Conservation (phyloP, 2,797 vertebrate species). For the Falco columbarius region DNA sequence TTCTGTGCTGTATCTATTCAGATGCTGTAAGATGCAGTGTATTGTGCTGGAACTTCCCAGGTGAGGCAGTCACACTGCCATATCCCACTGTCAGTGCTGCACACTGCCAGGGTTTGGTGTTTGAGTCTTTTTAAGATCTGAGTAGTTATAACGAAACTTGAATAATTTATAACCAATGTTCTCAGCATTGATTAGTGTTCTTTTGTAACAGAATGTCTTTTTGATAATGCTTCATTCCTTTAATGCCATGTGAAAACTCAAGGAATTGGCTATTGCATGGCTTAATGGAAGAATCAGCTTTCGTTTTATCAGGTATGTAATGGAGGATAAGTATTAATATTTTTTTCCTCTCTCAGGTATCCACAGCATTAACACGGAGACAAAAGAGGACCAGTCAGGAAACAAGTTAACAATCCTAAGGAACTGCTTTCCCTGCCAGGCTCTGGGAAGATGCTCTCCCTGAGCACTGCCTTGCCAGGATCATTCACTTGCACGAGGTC, state of each 20-base stretch:
- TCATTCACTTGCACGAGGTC: not conserved
- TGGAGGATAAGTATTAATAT: not conserved
- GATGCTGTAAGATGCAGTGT: not conserved
- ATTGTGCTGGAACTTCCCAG: conserved; percentile 38
- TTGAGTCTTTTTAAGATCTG: conserved; percentile 65
- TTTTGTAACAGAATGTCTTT: conserved; percentile 71
- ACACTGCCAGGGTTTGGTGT: not conserved
- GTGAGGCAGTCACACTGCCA: conserved; percentile 8
- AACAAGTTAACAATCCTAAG: conserved; percentile 51
- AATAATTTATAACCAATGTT: conserved; percentile 79
- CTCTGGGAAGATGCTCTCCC: not conserved
- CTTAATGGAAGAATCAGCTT: conserved; percentile 68
- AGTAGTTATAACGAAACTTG: conserved; percentile 70
- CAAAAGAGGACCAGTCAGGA: not conserved
- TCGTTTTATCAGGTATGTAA: conserved; percentile 38
- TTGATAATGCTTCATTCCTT: conserved; percentile 65
- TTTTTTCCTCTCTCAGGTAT: not conserved
- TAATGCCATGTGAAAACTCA: conserved; percentile 69
- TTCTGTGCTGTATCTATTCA: not conserved
- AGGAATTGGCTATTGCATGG: conserved; percentile 35
- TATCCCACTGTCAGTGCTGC: not conserved
- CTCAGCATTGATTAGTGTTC: conserved; percentile 73
- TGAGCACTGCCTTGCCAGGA: not conserved
- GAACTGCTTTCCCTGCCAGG: fast-evolving
- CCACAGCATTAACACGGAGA: conserved; percentile 41